Percentiles rank a stretch among this genome's conserved stretches.
phyloP scores from a whole-genome alignment of 2,113 vertebrate genomes.

The Anhinga anhinga region DNA sequence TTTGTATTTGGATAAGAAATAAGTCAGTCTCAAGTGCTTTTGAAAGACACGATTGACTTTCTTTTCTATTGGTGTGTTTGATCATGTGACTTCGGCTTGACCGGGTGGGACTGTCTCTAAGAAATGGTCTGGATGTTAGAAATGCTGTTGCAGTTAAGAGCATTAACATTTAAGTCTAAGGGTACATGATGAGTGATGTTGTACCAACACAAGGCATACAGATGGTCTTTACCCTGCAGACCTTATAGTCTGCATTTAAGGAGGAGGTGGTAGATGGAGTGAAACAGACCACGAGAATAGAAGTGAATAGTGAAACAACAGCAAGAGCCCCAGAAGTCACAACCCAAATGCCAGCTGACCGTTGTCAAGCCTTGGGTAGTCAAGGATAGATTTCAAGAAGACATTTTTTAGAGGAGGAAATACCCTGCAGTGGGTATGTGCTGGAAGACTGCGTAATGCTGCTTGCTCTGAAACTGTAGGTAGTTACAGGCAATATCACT shows the following conservation, averaged over 20 bases:
- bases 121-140: neutral
- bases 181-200: neutral
- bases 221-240: neutral
- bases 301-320: neutral
- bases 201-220: neutral
- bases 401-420: neutral
- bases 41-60: neutral
- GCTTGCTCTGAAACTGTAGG: neutral
- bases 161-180: neutral
- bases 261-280: neutral
- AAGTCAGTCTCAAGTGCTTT: neutral
- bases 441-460: fast-evolving
- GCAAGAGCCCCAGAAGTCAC: neutral
- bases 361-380: neutral
- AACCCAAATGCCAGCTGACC: neutral
- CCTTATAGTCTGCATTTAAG: neutral
- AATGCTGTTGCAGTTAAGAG: neutral
- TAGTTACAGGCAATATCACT: neutral
- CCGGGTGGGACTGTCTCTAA: neutral
- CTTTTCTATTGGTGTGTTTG: neutral
- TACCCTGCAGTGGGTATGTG: too few relatives aligned
- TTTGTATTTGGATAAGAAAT: neutral
- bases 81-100: neutral
- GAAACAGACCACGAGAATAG: fast-evolving
- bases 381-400: neutral